Percentiles rank a stretch among this genome's conserved stretches.
Evolutionary conservation across 2,888 invertebrate species (phyloP).

Genomic region (Pachliopta kotzebuea): DNA sequence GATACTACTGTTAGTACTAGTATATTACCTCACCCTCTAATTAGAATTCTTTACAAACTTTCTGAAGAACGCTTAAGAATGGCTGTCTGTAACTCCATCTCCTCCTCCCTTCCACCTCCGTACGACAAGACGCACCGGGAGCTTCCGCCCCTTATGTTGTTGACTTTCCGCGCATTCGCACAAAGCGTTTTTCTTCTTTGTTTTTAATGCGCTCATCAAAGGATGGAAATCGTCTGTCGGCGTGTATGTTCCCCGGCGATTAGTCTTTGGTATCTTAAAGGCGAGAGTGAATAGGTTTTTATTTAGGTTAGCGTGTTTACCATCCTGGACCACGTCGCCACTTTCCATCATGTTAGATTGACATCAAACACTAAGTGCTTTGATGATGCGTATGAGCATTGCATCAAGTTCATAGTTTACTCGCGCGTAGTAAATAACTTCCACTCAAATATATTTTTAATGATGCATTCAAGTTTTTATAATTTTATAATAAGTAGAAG

Average conservation of each 20-base stretch:
- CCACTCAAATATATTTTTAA: neutral
- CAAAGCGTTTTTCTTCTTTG: conserved; percentile 23
- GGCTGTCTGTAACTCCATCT: conserved; percentile 8
- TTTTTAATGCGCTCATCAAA: conserved; percentile 26
- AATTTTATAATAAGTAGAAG: conserved; percentile 17
- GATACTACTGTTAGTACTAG: neutral
- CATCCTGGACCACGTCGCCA: conserved; percentile 5
- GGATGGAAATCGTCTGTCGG: conserved; percentile 18
- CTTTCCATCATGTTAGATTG: conserved; percentile 20
- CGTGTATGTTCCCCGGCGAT: conserved; percentile 10
- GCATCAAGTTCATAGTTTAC: conserved; percentile 1
- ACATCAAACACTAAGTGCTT: conserved; percentile 15
- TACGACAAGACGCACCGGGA: conserved; percentile 7
- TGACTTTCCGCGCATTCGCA: conserved; percentile 24
- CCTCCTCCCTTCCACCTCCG: conserved; percentile 3
- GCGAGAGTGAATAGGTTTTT: conserved; percentile 18
- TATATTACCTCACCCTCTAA: neutral
- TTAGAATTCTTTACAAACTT: conserved; percentile 2
- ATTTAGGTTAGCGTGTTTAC: conserved; percentile 25
- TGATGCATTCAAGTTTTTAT: conserved; percentile 2
- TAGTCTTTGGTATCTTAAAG: conserved; percentile 20
- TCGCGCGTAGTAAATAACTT: neutral
- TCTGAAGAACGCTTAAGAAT: conserved; percentile 6
- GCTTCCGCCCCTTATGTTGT: conserved; percentile 14
- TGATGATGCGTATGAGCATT: neutral